Evolutionary conservation across 2,113 vertebrate species (phyloP).

Genomic region (Illadopsis cleaveri): DNA sequence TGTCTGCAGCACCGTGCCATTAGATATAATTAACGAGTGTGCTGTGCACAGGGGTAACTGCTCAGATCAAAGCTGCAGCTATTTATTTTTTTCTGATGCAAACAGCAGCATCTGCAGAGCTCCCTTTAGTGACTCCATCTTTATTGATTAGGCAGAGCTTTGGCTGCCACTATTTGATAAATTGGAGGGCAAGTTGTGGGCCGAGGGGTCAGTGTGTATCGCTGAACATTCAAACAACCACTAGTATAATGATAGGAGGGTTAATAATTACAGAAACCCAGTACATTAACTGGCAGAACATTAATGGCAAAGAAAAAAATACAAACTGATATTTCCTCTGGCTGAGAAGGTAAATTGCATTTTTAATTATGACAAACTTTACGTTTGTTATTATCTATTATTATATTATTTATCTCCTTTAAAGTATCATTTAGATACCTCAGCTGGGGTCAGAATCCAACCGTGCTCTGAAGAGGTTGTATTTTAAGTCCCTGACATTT

Average conservation of each 20-base stretch:
- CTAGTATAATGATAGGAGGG: neutral
- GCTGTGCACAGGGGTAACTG: neutral
- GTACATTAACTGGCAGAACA: conserved; percentile 2
- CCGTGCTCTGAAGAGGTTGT: neutral
- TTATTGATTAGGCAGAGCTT: neutral
- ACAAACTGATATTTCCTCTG: neutral
- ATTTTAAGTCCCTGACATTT: conserved; percentile 29
- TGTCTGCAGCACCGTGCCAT: neutral
- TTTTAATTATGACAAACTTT: conserved; percentile 30
- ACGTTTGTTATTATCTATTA: conserved; percentile 25
- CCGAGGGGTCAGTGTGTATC: neutral
- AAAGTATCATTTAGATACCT: neutral
- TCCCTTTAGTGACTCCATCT: neutral
- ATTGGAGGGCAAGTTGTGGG: neutral
- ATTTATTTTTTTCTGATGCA: conserved; percentile 1
- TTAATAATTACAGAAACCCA: conserved; percentile 16
- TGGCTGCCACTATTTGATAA: neutral
- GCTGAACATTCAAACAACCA: neutral
- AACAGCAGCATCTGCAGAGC: neutral
- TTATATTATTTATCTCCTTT: conserved; percentile 24
- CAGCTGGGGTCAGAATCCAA: neutral
- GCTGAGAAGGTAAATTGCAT: conserved; percentile 5
- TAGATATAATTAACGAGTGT: neutral
- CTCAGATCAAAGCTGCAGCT: neutral
- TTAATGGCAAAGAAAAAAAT: neutral